Percentiles rank a stretch among this genome's conserved stretches.
Conservation (phyloP, 2,888 invertebrate species). For the Amblyjoppa fuscipennis region DNA sequence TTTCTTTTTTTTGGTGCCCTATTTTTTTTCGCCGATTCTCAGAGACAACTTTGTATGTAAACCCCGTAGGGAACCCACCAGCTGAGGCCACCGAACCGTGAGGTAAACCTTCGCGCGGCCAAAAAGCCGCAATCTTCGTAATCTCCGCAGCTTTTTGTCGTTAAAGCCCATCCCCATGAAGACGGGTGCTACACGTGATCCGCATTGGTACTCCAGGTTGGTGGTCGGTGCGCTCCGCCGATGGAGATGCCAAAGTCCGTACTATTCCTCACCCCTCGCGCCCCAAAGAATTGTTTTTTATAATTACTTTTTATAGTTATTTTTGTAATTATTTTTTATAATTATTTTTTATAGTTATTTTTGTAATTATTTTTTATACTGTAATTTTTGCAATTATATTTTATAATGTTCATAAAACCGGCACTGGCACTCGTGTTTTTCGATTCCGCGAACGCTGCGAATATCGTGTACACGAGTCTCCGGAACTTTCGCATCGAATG, state of each 20-base stretch:
- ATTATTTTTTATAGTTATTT: too few relatives aligned
- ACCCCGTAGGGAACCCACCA: constrained; percentile 84
- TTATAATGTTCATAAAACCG: constrained; percentile 28
- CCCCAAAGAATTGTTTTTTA: constrained; percentile 8
- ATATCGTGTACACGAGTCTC: background rate
- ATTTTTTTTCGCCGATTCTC: constrained; percentile 13
- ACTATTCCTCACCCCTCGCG: constrained; percentile 64
- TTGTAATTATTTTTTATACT: too few relatives aligned
- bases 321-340: too few relatives aligned
- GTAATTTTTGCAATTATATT: too few relatives aligned
- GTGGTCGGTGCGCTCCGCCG: constrained; percentile 74
- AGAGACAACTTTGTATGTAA: constrained; percentile 19
- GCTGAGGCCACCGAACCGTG: constrained; percentile 87
- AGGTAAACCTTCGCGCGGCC: constrained; percentile 88
- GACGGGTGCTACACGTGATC: constrained; percentile 83
- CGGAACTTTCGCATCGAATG: background rate
- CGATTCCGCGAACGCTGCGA: background rate
- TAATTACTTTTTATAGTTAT: too few relatives aligned
- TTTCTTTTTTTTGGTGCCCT: background rate
- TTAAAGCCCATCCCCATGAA: constrained; percentile 86
- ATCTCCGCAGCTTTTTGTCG: constrained; percentile 87
- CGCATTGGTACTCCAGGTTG: constrained; percentile 84
- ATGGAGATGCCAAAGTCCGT: constrained; percentile 73
- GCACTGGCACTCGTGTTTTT: background rate
- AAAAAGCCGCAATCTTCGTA: constrained; percentile 87